Conservation (phyloP, 1,140 invertebrate genomes). For the Pseudomyrmex sp. region DNA sequence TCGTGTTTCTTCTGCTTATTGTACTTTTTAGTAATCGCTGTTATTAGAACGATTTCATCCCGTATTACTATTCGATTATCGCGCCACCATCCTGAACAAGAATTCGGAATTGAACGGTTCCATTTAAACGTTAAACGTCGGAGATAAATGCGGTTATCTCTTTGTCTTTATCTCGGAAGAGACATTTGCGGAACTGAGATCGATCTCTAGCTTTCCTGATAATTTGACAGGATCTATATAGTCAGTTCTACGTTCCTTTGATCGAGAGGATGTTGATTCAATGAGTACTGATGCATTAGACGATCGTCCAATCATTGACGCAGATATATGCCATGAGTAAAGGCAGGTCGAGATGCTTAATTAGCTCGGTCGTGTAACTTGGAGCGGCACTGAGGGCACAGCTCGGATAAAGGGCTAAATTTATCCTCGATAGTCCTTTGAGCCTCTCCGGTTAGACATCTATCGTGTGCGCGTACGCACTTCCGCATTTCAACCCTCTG, state of each 20-base stretch:
- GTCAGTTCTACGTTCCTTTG: slow-evolving; percentile 22
- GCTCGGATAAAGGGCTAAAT: slow-evolving; percentile 58
- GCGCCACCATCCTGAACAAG: slow-evolving; percentile 1
- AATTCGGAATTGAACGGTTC: neutral
- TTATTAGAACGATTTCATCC: neutral
- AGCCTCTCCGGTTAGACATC: slow-evolving; percentile 44
- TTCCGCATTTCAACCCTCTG: slow-evolving; percentile 61
- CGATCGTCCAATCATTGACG: slow-evolving; percentile 49
- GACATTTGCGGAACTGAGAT: slow-evolving; percentile 16
- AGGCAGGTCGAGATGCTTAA: slow-evolving; percentile 48
- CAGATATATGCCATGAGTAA: slow-evolving; percentile 34
- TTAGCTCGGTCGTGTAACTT: slow-evolving; percentile 49
- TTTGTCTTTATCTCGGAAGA: slow-evolving; percentile 2
- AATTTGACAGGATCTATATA: slow-evolving; percentile 34
- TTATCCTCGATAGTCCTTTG: slow-evolving; percentile 57
- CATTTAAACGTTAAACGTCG: slow-evolving; percentile 5
- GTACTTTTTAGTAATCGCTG: neutral
- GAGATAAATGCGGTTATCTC: slow-evolving; percentile 16
- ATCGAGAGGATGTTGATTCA: slow-evolving; percentile 42
- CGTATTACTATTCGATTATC: slow-evolving; percentile 11
- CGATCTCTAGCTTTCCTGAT: slow-evolving; percentile 13
- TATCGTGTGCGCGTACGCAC: slow-evolving; percentile 52
- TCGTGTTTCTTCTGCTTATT: neutral
- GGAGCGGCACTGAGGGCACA: slow-evolving; percentile 35
- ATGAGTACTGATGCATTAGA: slow-evolving; percentile 40